Base-by-base conservation (phyloP, 2,888 invertebrate species). In the Caenorhabditis sp. region DNA sequence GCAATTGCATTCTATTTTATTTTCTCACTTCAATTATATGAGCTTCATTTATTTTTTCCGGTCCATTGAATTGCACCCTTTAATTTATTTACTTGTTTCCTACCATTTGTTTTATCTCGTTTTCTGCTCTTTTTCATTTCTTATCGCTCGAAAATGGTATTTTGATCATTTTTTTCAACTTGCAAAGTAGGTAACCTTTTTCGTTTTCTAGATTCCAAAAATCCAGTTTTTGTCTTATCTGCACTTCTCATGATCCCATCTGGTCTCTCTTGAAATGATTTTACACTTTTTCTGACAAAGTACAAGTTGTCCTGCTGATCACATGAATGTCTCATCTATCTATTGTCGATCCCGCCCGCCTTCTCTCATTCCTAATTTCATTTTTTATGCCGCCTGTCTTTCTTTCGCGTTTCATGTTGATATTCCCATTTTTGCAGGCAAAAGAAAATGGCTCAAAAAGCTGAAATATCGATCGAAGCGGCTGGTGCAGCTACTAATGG, bases 391-490 rank as follows among this genome's bases (percentile, higher is more conserved):
- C 56, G 25, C 12, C 25, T 17, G 26, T 17, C 26, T 26, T 26
- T 26, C 26, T 56, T 23, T 53, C 23, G 53, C 10, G 7, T 17
- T 20, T 17, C 31, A 7, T 58, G 1, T 20, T 20, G 4, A 17
- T 36, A 26, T 58, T 63, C 20, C 17, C 27, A 26, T 49, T 53
- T 58, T 58, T 58, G 20, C 57, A 27, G 27, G n/a, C 14, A 25
- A 56, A 27, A 12, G 21, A 56, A 10, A n/a, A 72, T 72, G 72
- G 68, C 72, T 59, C 72, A 72, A 65, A 72, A 72, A 50, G 67
- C 72, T 49, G 72, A 72, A 14, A 65, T 72, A 65, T 68, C 72
- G 54, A 62, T 72, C 57, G 72, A 72, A 52, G 67, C 71, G 36
- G 43, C 61, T 52, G 31, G 38, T 1, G 56, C 61, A 36, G 27